A percentile compares a stretch with the other conserved stretches of the same genome.
Evolutionary conservation across 2,113 vertebrate species (phyloP).

Genomic region (Ictalurus punctatus): DNA sequence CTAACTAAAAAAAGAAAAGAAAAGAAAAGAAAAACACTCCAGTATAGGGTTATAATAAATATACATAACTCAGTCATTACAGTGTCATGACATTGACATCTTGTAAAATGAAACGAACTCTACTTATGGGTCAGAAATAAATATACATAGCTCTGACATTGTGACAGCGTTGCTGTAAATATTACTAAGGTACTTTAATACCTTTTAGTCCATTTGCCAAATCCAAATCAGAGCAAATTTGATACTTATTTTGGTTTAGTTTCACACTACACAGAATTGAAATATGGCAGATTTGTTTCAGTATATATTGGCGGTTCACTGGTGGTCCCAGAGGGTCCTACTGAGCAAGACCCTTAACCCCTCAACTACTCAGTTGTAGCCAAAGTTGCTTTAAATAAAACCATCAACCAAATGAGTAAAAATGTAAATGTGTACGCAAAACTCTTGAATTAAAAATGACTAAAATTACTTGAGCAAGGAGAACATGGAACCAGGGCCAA

Average conservation of each 20-base stretch:
- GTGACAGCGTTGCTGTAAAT: not conserved
- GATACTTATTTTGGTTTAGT: not conserved
- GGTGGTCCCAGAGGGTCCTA: not conserved
- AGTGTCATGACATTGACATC: not conserved
- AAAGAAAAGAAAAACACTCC: not conserved
- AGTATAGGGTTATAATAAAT: not conserved
- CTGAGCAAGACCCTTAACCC: not conserved
- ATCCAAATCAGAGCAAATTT: not conserved
- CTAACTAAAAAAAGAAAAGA: not conserved
- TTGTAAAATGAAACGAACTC: not conserved
- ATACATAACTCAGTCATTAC: not conserved
- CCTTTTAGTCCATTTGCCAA: not conserved
- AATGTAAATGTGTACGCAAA: not conserved
- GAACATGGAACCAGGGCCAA: not conserved
- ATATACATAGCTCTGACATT: not conserved
- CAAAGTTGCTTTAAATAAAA: not conserved
- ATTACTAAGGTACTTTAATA: not conserved
- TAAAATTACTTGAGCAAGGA: not conserved
- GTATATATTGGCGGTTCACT: not conserved
- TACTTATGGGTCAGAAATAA: not conserved
- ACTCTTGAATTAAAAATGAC: too few relatives aligned
- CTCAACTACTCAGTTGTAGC: not conserved
- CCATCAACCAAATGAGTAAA: not conserved
- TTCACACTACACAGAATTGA: not conserved
- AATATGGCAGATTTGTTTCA: not conserved